Conservation (phyloP, 2,797 vertebrate species). For the Characodon lateralis region DNA sequence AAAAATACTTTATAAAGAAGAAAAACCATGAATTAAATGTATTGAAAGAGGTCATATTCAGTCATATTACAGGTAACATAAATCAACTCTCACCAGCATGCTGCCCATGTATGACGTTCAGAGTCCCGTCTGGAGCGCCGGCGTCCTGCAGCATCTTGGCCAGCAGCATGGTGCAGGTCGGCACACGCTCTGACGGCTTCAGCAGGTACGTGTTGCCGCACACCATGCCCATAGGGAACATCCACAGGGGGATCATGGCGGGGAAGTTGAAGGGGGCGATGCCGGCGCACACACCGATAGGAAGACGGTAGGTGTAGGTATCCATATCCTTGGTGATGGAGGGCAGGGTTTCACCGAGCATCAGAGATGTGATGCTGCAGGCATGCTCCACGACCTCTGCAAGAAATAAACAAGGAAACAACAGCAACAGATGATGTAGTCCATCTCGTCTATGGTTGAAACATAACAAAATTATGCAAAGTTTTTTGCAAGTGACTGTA, state of each 20-base stretch:
- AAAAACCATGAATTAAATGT: neutral
- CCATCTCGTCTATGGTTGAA: neutral
- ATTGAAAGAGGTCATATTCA: neutral
- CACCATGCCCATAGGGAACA: slow-evolving; percentile 96
- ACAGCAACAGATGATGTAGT: neutral
- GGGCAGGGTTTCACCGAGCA: slow-evolving; percentile 94
- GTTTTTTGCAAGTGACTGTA: neutral
- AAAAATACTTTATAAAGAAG: neutral
- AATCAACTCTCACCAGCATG: slow-evolving; percentile 83
- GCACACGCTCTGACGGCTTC: slow-evolving; percentile 95
- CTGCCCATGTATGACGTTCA: slow-evolving; percentile 95
- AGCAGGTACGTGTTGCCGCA: slow-evolving; percentile 95
- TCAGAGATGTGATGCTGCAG: slow-evolving; percentile 93
- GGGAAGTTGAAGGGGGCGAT: slow-evolving; percentile 97
- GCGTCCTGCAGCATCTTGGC: slow-evolving; percentile 93
- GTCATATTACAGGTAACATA: neutral
- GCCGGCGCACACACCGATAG: slow-evolving; percentile 92
- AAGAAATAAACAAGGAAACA: slow-evolving; percentile 24
- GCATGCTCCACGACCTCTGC: slow-evolving; percentile 97
- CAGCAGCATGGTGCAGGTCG: slow-evolving; percentile 91
- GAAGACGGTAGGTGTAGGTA: slow-evolving; percentile 90
- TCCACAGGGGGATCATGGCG: slow-evolving; percentile 98
- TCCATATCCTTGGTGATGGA: slow-evolving; percentile 98
- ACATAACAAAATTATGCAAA: neutral
- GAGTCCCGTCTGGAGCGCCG: slow-evolving; percentile 91